Evolutionary conservation across 2,797 vertebrate species (phyloP).

Genomic region (Neomorphus geoffroyi): DNA sequence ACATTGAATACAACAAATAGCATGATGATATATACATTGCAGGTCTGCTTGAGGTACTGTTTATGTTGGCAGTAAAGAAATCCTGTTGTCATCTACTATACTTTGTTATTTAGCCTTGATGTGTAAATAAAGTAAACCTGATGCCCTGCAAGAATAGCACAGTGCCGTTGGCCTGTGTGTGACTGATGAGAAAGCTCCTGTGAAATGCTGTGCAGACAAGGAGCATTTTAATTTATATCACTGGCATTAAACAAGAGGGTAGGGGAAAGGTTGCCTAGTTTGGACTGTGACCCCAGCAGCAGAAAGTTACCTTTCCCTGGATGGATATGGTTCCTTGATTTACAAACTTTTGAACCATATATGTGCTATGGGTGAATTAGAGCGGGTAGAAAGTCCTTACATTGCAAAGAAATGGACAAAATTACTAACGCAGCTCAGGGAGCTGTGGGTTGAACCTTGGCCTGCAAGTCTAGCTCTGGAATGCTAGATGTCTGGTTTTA

Average conservation of each 20-base stretch:
- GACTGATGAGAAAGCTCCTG: not conserved
- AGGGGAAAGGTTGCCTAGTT: not conserved
- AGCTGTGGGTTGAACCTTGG: slow-evolving; percentile 26
- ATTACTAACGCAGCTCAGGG: not conserved
- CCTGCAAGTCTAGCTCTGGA: not conserved
- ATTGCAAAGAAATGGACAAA: not conserved
- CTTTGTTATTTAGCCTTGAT: not conserved
- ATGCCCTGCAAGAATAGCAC: not conserved
- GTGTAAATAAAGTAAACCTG: not conserved
- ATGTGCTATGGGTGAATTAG: not conserved
- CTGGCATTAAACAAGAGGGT: not conserved
- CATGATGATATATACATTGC: not conserved
- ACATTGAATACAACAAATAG: not conserved
- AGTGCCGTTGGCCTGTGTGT: not conserved
- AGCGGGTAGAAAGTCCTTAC: not conserved
- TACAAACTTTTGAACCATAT: not conserved
- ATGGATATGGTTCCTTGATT: not conserved
- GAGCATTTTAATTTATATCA: not conserved
- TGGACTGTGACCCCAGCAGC: not conserved
- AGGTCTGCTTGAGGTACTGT: not conserved
- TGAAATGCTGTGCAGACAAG: not conserved
- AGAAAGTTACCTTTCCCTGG: not conserved
- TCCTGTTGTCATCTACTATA: not conserved
- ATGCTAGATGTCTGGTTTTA: not conserved
- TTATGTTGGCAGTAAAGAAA: not conserved